Evolutionary conservation across 2,888 invertebrate genomes (phyloP).

Genomic region (Hoplodrina blanda): DNA sequence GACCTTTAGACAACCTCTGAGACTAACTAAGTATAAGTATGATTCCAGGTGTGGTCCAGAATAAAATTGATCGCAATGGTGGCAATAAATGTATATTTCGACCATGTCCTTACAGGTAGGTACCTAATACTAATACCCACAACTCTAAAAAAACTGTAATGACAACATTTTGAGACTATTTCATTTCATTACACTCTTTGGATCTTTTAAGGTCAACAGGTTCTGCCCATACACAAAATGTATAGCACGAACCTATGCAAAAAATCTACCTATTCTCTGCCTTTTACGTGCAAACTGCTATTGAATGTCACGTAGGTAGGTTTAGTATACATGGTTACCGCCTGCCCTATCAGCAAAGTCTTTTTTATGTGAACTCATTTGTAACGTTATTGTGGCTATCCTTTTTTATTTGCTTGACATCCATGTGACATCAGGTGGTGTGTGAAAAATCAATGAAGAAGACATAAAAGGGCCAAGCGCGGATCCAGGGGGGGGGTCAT

Average conservation of each 20-base stretch:
- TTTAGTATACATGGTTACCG: constrained; percentile 3
- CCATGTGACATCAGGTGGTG: not conserved
- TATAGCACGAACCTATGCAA: constrained; percentile 12
- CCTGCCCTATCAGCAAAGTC: constrained; percentile 11
- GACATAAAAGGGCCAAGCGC: constrained; percentile 31
- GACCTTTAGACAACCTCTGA: too few species aligned
- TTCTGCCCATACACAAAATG: constrained; percentile 22
- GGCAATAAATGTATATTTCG: too few species aligned
- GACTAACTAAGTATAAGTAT: too few species aligned
- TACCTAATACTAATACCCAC: too few species aligned
- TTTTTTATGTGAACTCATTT: constrained; percentile 15
- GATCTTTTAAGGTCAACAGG: constrained; percentile 34
- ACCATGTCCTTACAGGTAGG: too few species aligned
- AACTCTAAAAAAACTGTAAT: not conserved
- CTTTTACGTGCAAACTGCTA: constrained; percentile 34
- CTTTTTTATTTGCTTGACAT: not conserved
- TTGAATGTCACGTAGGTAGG: constrained; percentile 25
- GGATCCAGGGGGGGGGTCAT: too few species aligned
- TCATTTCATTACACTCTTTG: constrained; percentile 1
- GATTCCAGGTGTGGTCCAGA: too few species aligned
- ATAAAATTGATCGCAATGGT: too few species aligned
- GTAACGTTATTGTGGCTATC: not conserved
- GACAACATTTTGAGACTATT: not conserved
- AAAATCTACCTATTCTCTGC: constrained; percentile 23
- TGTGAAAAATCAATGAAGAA: constrained; percentile 21